Evolutionary conservation across 1,140 invertebrate genomes (phyloP).

Genomic region (Hylaeus volcanicus): DNA sequence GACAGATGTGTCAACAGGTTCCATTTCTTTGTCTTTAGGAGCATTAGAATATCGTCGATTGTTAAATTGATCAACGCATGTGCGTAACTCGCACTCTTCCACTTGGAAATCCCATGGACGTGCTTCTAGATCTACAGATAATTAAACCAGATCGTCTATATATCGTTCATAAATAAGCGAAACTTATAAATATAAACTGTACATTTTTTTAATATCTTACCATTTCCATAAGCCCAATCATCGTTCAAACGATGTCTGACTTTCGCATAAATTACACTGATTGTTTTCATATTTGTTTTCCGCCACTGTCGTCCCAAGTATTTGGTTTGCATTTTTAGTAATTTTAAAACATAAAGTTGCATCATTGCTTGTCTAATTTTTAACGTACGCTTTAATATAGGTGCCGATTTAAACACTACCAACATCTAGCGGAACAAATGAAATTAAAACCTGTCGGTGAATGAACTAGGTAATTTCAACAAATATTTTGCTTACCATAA

Average conservation of each 20-base stretch:
- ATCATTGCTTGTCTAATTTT: conserved; percentile 98
- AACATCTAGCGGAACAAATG: conserved; percentile 87
- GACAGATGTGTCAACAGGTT: conserved; percentile 92
- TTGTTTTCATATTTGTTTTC: conserved; percentile 99
- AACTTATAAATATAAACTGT: neutral
- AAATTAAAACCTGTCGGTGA: neutral
- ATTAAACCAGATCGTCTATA: conserved; percentile 16
- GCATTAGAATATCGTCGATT: conserved; percentile 89
- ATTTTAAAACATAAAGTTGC: conserved; percentile 98
- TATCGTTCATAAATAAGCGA: neutral
- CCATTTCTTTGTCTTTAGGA: conserved; percentile 85
- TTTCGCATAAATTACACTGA: conserved; percentile 99
- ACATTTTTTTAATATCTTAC: conserved; percentile 74
- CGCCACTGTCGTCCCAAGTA: conserved; percentile 99
- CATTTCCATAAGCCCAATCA: conserved; percentile 99
- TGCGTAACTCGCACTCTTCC: conserved; percentile 96
- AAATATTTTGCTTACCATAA: conserved; percentile 87
- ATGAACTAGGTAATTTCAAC: conserved; percentile 7
- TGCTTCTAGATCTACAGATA: conserved; percentile 92
- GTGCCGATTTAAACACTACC: conserved; percentile 99
- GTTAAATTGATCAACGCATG: conserved; percentile 97
- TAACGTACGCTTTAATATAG: conserved; percentile 97
- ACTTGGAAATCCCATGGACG: conserved; percentile 99
- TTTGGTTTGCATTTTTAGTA: conserved; percentile 99
- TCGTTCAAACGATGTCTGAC: conserved; percentile 97